A percentile compares a stretch with the other conserved stretches of the same genome.
These are phyloP conservation scores for Tenthredo distinguenda DNA, from an alignment of 2,888 invertebrate species.

Conservation along the genomic window DNA sequence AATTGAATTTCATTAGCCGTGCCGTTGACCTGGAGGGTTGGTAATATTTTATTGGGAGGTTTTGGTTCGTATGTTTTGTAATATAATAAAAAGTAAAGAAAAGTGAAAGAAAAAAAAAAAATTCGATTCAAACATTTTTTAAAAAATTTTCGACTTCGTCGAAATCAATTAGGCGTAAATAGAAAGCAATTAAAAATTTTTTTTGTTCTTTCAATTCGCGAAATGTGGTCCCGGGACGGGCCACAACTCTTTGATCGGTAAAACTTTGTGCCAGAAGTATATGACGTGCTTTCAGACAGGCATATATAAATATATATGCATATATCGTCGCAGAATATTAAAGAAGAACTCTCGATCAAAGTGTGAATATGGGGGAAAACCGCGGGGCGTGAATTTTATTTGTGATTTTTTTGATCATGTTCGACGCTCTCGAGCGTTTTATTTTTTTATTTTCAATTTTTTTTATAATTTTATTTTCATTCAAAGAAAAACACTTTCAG, in stretches of 20 bases:
- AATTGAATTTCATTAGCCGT: background rate
- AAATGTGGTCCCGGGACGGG: background rate
- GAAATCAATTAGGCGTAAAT: slow-evolving; percentile 18
- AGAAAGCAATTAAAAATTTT: background rate
- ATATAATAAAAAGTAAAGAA: background rate
- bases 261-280: slow-evolving; percentile 10
- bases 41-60: background rate
- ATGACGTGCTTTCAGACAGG: background rate
- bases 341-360: slow-evolving; percentile 29
- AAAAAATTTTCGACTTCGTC: too few species aligned
- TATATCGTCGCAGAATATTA: background rate
- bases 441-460: background rate
- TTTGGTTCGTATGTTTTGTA: background rate
- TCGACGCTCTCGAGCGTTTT: background rate
- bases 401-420: background rate
- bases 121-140: too few species aligned
- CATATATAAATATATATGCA: background rate
- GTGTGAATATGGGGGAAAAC: background rate
- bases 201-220: background rate
- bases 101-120: background rate
- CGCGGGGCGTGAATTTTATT: background rate
- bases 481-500: background rate
- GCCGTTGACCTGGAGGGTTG: background rate
- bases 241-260: background rate
- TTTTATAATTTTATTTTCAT: background rate